Evolutionary conservation across 2,888 invertebrate genomes (phyloP).

Genomic region (Agrochola circellaris): DNA sequence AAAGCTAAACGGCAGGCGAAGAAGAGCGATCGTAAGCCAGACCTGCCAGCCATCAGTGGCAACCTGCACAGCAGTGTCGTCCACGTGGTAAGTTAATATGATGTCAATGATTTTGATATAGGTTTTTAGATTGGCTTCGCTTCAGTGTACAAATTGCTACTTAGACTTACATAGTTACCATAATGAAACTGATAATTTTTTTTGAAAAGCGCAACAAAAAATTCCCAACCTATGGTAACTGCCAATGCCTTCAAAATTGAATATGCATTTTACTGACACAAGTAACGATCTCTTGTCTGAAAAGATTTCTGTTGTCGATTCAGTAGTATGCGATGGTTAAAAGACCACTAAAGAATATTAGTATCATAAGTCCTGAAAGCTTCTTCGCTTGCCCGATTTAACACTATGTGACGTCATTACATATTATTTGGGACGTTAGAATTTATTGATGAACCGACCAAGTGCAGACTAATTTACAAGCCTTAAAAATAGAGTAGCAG

Average conservation of each 20-base stretch:
- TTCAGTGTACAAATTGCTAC: background rate
- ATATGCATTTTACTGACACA: conserved; percentile 4
- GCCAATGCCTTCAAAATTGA: background rate
- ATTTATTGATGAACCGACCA: conserved; percentile 16
- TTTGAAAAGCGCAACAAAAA: background rate
- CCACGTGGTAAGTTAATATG: conserved; percentile 91
- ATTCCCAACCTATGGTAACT: background rate
- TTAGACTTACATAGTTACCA: background rate
- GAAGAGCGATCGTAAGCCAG: conserved; percentile 92
- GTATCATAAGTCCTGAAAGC: conserved; percentile 13
- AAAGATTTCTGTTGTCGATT: background rate
- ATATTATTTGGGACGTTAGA: conserved; percentile 21
- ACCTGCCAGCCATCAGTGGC: conserved; percentile 87
- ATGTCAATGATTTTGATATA: background rate
- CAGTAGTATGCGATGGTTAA: background rate
- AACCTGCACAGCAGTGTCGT: conserved; percentile 93
- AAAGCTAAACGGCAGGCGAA: conserved; percentile 97
- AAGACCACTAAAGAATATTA: conserved; percentile 14
- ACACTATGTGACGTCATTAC: conserved; percentile 23
- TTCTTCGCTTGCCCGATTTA: background rate
- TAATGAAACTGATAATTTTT: background rate
- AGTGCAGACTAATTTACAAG: conserved; percentile 10
- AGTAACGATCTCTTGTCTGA: background rate
- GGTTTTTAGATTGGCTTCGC: background rate
- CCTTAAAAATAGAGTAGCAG: background rate